These are phyloP conservation scores for Alloscopus bannaensis DNA, from an alignment of 2,888 invertebrate genomes.

Conservation along the genomic window DNA sequence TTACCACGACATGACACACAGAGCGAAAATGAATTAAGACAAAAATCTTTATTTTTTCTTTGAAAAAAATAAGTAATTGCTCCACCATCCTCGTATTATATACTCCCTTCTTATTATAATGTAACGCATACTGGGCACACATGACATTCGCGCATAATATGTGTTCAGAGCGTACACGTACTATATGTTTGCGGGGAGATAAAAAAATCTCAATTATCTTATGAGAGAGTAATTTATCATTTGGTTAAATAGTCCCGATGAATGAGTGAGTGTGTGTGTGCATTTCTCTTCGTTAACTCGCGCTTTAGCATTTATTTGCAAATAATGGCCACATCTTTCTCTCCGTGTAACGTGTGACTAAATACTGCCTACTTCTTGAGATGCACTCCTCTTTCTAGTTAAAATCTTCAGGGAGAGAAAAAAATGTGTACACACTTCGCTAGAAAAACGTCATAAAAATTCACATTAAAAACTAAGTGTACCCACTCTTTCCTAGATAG, in stretches of 20 bases:
- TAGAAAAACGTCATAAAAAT: conserved; percentile 2
- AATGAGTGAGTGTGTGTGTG: neutral
- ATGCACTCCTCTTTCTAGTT: conserved; percentile 26
- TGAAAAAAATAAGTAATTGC: too few relatives aligned
- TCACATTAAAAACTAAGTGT: too few relatives aligned
- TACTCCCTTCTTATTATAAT: too few relatives aligned
- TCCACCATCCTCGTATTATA: too few relatives aligned
- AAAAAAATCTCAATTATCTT: conserved; percentile 30
- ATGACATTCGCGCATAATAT: too few relatives aligned
- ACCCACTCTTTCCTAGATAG: too few relatives aligned
- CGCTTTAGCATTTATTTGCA: conserved; percentile 18
- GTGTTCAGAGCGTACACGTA: too few relatives aligned
- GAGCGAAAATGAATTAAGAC: conserved; percentile 1
- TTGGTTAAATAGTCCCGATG: conserved; percentile 25
- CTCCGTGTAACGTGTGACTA: neutral
- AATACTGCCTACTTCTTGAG: neutral
- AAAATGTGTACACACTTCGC: too few relatives aligned
- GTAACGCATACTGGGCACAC: too few relatives aligned
- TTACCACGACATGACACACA: conserved; percentile 20
- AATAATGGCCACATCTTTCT: neutral
- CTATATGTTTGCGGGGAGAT: too few relatives aligned
- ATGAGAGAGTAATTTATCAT: conserved; percentile 51
- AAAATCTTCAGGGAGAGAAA: too few relatives aligned
- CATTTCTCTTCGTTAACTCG: neutral
- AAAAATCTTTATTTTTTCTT: neutral